A percentile compares a stretch with the other conserved stretches of the same genome.
Evolutionary conservation across 2,797 vertebrate genomes (phyloP).

Genomic region (Anguilla megastoma): DNA sequence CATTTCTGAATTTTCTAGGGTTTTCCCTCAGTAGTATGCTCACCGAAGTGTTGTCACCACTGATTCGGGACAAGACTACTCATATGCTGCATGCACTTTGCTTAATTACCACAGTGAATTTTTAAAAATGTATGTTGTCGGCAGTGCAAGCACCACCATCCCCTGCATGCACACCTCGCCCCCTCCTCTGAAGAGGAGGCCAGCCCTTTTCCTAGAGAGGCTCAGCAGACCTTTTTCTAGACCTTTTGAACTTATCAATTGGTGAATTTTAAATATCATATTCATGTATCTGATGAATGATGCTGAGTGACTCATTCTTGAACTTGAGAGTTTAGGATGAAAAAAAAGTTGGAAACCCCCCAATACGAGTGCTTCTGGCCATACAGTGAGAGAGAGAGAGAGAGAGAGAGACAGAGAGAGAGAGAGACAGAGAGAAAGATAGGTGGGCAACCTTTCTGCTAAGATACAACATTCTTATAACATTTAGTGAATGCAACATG

Average conservation of each 20-base stretch:
- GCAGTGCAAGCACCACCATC: too few species aligned
- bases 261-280: background rate
- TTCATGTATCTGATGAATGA: background rate
- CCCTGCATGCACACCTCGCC: too few species aligned
- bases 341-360: background rate
- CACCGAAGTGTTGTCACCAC: too few species aligned
- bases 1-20: too few species aligned
- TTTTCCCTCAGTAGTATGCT: too few species aligned
- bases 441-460: background rate
- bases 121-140: too few species aligned
- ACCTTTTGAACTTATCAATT: background rate
- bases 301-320: background rate
- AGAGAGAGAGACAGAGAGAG: background rate
- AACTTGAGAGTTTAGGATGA: background rate
- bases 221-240: background rate
- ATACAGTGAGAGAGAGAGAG: background rate
- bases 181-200: background rate
- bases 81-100: too few species aligned
- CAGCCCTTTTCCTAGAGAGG: background rate
- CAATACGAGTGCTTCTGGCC: background rate
- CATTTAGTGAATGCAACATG: constrained; percentile 7
- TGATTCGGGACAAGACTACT: too few species aligned
- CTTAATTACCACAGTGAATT: too few species aligned
- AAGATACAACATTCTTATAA: constrained; percentile 8
- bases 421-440: background rate